Percentiles rank a stretch among this genome's conserved stretches.
Evolutionary conservation across 2,888 invertebrate genomes (phyloP).

Genomic region (Conus canariensis): DNA sequence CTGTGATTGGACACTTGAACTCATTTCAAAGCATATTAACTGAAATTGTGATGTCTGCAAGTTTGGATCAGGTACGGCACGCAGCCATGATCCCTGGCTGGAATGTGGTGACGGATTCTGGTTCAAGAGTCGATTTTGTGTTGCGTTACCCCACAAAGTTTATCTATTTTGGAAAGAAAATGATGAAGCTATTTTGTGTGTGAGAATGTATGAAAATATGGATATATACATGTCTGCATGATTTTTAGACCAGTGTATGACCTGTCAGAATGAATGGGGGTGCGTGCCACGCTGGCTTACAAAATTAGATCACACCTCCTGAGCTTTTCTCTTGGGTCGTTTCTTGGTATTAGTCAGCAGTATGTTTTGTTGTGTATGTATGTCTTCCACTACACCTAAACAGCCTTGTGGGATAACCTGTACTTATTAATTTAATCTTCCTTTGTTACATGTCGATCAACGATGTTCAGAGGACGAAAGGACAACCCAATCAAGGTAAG

Average conservation of each 20-base stretch:
- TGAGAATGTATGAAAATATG: background rate
- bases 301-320: slow-evolving; percentile 25
- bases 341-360: background rate
- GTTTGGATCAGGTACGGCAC: slow-evolving; percentile 77
- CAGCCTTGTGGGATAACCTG: background rate
- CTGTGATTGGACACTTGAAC: slow-evolving; percentile 55
- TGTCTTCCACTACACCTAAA: background rate
- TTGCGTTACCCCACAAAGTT: background rate
- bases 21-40: slow-evolving; percentile 54
- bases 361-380: background rate
- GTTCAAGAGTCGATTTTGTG: background rate
- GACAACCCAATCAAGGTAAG: slow-evolving; percentile 76
- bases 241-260: background rate
- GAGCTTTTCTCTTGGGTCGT: background rate
- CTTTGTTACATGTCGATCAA: slow-evolving; percentile 63
- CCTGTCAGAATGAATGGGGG: background rate
- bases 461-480: slow-evolving; percentile 70
- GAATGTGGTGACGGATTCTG: slow-evolving; percentile 18
- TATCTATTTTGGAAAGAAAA: background rate
- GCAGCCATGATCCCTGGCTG: slow-evolving; percentile 43
- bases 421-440: slow-evolving; percentile 26
- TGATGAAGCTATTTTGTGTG: background rate
- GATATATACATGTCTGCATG: background rate
- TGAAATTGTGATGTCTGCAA: slow-evolving; percentile 75
- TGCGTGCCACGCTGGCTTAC: slow-evolving; percentile 14